phyloP scores from a whole-genome alignment of 2,113 vertebrate genomes.

The Agapornis roseicollis region DNA sequence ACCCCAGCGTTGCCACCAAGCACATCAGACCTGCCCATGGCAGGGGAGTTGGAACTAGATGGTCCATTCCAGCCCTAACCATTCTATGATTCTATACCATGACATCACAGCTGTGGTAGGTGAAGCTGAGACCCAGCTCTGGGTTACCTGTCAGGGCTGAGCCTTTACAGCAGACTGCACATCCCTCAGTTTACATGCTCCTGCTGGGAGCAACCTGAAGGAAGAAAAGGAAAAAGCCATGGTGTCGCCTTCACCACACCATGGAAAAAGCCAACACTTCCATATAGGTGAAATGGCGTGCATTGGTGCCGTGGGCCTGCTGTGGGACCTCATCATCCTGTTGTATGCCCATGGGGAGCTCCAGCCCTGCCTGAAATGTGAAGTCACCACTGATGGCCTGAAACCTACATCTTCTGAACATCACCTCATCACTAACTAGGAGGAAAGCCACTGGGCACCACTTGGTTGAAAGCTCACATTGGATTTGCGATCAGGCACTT shows the following conservation, averaged over 20 bases:
- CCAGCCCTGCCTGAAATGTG: not conserved
- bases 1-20: rapidly evolving
- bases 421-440: not conserved
- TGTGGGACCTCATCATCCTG: not conserved
- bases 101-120: not conserved
- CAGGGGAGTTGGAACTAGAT: not conserved
- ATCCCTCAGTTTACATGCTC: not conserved
- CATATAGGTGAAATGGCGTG: rapidly evolving
- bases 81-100: not conserved
- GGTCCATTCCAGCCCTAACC: not conserved
- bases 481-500: rapidly evolving
- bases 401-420: not conserved
- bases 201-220: not conserved
- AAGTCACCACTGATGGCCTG: not conserved
- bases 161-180: not conserved
- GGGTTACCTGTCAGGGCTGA: not conserved
- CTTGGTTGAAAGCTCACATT: rapidly evolving
- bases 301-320: not conserved
- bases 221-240: not conserved
- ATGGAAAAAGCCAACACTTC: not conserved
- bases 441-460: not conserved
- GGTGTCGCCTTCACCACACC: too few relatives aligned
- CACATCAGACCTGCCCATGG: not conserved
- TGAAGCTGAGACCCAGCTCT: not conserved
- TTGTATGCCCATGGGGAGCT: not conserved